These are phyloP conservation scores for Glyptemys insculpta DNA, from an alignment of 2,797 vertebrate genomes.

Conservation along the genomic window DNA sequence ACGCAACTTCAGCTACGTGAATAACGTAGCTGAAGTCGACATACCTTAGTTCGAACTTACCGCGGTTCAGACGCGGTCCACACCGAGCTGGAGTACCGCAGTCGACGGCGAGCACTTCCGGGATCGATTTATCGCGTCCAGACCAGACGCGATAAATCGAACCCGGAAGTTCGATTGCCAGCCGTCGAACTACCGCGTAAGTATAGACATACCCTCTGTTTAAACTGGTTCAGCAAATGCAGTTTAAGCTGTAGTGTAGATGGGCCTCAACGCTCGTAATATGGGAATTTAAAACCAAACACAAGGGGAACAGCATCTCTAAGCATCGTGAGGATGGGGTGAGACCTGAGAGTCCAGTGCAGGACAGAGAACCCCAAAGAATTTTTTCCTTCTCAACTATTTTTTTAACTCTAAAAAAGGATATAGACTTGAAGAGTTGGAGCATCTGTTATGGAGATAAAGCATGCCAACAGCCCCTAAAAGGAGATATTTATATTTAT, in stretches of 20 bases:
- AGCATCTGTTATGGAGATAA: background rate
- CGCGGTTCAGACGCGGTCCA: too few relatives aligned
- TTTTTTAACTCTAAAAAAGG: background rate
- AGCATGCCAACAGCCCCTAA: background rate
- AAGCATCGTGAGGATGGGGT: background rate
- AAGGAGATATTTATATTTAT: background rate
- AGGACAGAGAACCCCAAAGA: background rate
- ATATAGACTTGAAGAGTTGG: background rate
- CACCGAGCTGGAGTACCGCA: too few relatives aligned
- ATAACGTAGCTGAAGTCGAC: too few relatives aligned
- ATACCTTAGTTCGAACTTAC: too few relatives aligned
- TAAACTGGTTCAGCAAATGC: background rate
- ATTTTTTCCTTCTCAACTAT: accelerated
- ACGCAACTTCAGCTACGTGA: too few relatives aligned
- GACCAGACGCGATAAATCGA: too few relatives aligned
- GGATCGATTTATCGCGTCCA: too few relatives aligned
- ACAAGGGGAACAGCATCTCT: background rate
- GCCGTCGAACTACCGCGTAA: too few relatives aligned
- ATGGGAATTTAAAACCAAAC: accelerated
- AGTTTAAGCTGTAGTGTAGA: background rate
- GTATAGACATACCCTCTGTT: too few relatives aligned
- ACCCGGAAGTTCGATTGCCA: too few relatives aligned
- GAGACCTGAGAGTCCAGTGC: background rate
- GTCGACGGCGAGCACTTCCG: too few relatives aligned
- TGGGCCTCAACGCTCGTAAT: background rate